phyloP scores from a whole-genome alignment of 2,113 vertebrate species.

The Oreotrochilus melanogaster region DNA sequence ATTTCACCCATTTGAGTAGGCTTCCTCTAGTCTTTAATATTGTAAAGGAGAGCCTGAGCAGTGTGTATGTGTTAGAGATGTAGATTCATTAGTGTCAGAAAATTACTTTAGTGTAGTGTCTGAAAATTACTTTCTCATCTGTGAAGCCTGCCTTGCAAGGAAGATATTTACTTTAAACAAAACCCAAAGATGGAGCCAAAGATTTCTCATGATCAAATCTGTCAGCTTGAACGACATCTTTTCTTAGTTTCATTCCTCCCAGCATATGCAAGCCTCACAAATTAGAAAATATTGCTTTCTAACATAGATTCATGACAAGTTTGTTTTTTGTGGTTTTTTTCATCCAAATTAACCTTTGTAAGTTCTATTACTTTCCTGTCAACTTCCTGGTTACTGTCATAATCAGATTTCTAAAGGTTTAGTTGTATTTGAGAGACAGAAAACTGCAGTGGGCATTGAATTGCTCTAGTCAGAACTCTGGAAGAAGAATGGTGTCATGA shows the following conservation, averaged over 20 bases:
- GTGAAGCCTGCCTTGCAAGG: constrained; percentile 20
- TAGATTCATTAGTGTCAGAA: background rate
- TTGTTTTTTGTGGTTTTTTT: background rate
- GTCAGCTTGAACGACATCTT: constrained; percentile 33
- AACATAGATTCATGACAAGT: background rate
- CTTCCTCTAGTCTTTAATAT: background rate
- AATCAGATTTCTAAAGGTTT: constrained; percentile 48
- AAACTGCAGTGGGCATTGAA: background rate
- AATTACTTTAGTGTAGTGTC: background rate
- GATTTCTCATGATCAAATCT: constrained; percentile 32
- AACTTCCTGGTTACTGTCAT: constrained; percentile 22
- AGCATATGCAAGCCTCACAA: background rate
- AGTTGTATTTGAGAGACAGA: background rate
- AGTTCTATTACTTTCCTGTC: constrained; percentile 43
- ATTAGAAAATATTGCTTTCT: constrained; percentile 56
- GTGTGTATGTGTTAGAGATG: background rate
- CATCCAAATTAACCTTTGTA: constrained; percentile 56
- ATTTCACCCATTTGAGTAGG: background rate
- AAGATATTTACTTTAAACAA: constrained; percentile 56
- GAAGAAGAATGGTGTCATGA: background rate
- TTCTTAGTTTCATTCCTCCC: constrained; percentile 13
- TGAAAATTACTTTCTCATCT: constrained; percentile 19
- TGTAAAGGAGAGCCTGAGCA: background rate
- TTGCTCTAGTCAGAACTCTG: background rate
- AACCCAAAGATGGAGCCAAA: background rate